Evolutionary conservation across 1,140 invertebrate species (phyloP).

Genomic region (Pseudomyrmex gracilis): DNA sequence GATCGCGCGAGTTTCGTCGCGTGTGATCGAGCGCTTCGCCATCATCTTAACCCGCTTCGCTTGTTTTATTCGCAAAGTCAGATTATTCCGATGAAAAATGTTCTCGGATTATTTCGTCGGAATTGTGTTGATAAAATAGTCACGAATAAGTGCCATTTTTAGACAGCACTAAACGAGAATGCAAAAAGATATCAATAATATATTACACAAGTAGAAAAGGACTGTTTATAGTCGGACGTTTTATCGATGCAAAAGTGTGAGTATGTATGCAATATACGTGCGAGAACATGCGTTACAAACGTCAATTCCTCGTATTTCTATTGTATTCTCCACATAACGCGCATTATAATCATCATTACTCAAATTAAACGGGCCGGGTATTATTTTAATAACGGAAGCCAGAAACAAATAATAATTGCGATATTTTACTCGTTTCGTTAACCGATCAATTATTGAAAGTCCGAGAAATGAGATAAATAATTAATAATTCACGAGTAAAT

Average conservation of each 20-base stretch:
- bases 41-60: background rate
- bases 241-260: background rate
- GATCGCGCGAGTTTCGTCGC: slow-evolving; percentile 26
- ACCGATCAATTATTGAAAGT: slow-evolving; percentile 55
- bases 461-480: slow-evolving; percentile 57
- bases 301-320: background rate
- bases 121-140: background rate
- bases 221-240: background rate
- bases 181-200: background rate
- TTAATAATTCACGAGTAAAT: slow-evolving; percentile 60
- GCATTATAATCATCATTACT: slow-evolving; percentile 35
- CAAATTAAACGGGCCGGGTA: slow-evolving; percentile 25
- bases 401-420: slow-evolving; percentile 31
- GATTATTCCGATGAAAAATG: slow-evolving; percentile 8
- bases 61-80: slow-evolving; percentile 9
- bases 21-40: slow-evolving; percentile 6
- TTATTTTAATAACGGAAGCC: slow-evolving; percentile 49
- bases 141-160: background rate
- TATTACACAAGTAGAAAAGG: background rate
- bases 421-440: slow-evolving; percentile 52
- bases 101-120: background rate
- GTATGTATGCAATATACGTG: no score
- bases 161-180: no score
- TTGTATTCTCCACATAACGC: slow-evolving; percentile 4
- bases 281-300: background rate